phyloP scores from a whole-genome alignment of 2,113 vertebrate species.

The Barnardius zonarius region DNA sequence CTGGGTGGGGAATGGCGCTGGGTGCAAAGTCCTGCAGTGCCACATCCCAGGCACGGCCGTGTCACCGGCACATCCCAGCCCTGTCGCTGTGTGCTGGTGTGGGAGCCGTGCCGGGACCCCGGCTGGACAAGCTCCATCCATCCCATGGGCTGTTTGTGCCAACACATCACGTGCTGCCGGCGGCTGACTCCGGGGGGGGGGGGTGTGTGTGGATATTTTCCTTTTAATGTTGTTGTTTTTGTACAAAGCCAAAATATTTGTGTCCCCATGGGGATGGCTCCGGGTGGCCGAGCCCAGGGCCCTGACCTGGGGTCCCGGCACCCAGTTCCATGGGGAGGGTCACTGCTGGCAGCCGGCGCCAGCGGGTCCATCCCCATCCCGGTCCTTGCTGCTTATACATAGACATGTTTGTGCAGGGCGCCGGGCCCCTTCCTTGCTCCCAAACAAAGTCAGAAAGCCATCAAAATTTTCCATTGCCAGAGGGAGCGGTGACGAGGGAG shows the following conservation, averaged over 20 bases:
- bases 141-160: background rate
- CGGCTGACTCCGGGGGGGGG: background rate
- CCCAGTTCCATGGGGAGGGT: background rate
- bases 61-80: background rate
- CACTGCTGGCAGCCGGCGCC: background rate
- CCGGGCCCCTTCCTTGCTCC: background rate
- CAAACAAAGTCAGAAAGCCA: slow-evolving; percentile 43
- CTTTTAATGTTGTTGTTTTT: background rate
- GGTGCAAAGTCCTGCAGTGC: background rate
- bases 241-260: slow-evolving; percentile 46
- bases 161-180: background rate
- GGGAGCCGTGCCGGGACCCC: background rate
- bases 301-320: accelerated
- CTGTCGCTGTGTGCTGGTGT: accelerated
- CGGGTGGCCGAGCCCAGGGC: accelerated
- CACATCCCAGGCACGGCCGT: background rate
- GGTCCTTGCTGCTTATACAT: slow-evolving; percentile 26
- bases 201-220: too few species aligned
- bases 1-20: background rate
- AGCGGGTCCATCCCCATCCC: background rate
- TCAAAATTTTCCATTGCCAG: slow-evolving; percentile 30
- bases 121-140: background rate
- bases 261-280: background rate
- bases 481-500: background rate
- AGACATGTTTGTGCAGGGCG: slow-evolving; percentile 48